phyloP scores from a whole-genome alignment of 2,797 vertebrate species.

The Bradypodion pumilum region DNA sequence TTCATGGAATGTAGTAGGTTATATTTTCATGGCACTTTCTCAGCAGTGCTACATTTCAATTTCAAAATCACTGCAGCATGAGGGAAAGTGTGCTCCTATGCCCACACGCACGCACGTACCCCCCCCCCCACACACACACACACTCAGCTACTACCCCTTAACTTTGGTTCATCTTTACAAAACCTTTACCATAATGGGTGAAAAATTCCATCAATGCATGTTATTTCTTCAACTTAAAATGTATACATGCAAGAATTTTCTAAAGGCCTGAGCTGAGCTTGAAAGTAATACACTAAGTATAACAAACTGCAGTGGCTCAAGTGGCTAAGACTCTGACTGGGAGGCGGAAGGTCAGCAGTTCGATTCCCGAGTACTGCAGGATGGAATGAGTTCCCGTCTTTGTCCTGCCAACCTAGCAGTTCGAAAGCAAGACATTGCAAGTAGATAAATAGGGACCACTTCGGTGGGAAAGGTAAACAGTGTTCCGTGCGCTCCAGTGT shows the following conservation, averaged over 20 bases:
- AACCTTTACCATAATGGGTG: conserved; percentile 58
- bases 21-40: conserved; percentile 98
- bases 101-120: conserved; percentile 5
- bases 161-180: conserved; percentile 64
- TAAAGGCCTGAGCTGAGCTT: background rate
- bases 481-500: no score
- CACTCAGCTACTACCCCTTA: conserved; percentile 52
- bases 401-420: no score
- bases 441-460: no score
- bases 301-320: no score
- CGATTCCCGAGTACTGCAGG: no score
- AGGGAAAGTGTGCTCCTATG: conserved; percentile 62
- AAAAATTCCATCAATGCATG: conserved; percentile 41
- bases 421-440: no score
- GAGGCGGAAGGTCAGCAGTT: no score
- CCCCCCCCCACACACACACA: conserved; percentile 59
- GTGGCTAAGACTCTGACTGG: no score
- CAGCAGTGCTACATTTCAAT: conserved; percentile 93
- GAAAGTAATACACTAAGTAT: background rate
- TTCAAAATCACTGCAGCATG: conserved; percentile 79
- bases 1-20: conserved; percentile 95
- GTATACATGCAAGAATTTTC: conserved; percentile 51
- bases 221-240: conserved; percentile 40
- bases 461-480: no score
- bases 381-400: no score